Evolutionary conservation across 2,797 vertebrate species (phyloP), one percentile per base, ranked within the genome.

Genomic region (Pangasius macronema): DNA sequence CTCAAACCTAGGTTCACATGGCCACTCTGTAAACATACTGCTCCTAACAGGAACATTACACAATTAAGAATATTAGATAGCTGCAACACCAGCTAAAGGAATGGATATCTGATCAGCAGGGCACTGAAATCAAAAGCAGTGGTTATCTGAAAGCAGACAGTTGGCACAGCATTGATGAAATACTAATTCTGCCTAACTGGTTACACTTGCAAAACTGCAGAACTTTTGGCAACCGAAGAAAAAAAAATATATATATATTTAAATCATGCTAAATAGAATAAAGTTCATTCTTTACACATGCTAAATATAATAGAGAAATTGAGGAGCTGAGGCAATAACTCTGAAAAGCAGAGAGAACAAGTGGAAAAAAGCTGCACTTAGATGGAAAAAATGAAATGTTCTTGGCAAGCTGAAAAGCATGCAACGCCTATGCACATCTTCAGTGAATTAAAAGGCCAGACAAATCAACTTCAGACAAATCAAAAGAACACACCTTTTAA

Each of bases 191-290:
- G 30, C 13, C 3, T 42, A 27, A 76, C 2, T 30, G 39, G 84
- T 88, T 30, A 42, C 73, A 82, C 33, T 87, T 20, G 59, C 73
- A 85, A 77, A 88, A 72, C 72, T 70, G 73, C 79, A 85, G 85
- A 89, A 90, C 70, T 92, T 93, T 90, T 91, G 92, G 91, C 89
- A 27, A 90, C 39, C 63, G 79, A 82, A n/a, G n/a, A 91, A 88
- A 90, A 91, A 24, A 72, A 68, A 20, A 27, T 7, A 88, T 88
- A 75, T 65, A n/a, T 42, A 18, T 51, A 14, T 75, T 27, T 27
- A 10, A 11, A 3, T 24, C 77, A 80, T 82, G 80, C 80, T 46
- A 63, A 46, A 63, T 82, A 82, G 39, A 63, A 63, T 46, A 46
- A n/a, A 30, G 20, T 7, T 13, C 6, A 85, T 88, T 83, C 63